Evolutionary conservation across 2,113 vertebrate species (phyloP).

Genomic region (Bucco capensis): DNA sequence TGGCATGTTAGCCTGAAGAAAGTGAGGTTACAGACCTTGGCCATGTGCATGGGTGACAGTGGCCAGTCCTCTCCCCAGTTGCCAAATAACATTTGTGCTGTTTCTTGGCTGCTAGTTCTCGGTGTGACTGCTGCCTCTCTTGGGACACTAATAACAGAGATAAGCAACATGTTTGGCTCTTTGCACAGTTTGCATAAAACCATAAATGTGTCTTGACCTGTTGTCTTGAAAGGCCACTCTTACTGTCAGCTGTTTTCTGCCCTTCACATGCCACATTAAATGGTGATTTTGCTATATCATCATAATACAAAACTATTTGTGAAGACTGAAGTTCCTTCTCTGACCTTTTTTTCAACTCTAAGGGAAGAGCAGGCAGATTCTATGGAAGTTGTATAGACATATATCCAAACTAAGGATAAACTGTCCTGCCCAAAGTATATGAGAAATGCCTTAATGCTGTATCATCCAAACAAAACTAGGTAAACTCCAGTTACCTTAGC

Average conservation of each 20-base stretch:
- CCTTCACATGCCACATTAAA: background rate
- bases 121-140: background rate
- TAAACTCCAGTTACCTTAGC: background rate
- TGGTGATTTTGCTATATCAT: background rate
- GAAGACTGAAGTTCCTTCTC: background rate
- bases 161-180: background rate
- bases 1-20: background rate
- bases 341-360: background rate
- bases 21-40: background rate
- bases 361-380: background rate
- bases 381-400: background rate
- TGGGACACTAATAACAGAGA: background rate
- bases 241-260: background rate
- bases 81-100: background rate
- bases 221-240: background rate
- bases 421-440: background rate
- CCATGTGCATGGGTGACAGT: fast-evolving
- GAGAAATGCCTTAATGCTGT: background rate
- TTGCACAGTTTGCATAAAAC: background rate
- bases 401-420: background rate
- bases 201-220: background rate
- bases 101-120: background rate
- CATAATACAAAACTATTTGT: background rate
- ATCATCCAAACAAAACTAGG: background rate
- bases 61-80: background rate